Base-by-base conservation (phyloP, 1,140 invertebrate genomes). In the Camponotus pennsylvanicus region DNA sequence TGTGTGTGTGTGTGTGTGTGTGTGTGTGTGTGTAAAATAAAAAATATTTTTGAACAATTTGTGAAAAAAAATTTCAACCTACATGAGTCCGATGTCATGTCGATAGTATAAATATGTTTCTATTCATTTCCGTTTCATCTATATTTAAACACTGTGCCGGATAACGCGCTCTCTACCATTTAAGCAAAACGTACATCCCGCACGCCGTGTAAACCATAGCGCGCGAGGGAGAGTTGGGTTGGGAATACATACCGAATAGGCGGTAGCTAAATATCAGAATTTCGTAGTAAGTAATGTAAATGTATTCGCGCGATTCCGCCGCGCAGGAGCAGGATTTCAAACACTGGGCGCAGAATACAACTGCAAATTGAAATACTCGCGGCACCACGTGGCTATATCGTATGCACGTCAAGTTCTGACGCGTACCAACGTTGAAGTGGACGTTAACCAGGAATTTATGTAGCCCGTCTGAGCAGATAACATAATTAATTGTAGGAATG, bases 361-460 rank as follows among this genome's bases (percentile, higher is more conserved):
- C 64, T 90, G 83, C 75, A 90, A 92, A 92, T 91, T 90, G 90
- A 91, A 91, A 91, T 89, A 86, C 66, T 89, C 63, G 85, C 55
- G 66, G 76, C 18, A 45, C 55, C 34, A 59, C 59, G 79, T 73
- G 76, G 76, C 40, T 79, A 85, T 75, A 73, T 42, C 40, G 40
- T 83, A 13, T 63, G 32, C 40, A 76, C 67, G 45, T 59, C 84
- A 57, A 71, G 55, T 80, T 80, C 66, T 78, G 49, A 21, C 42
- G 37, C 57, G 57, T 77, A 83, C 69, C 69, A 83, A 83, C 57
- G 79, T 83, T 83, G 69, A 83, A 83, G 69, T 83, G 79, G 79
- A 83, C 79, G 79, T 83, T 83, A 83, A 83, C 79, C 79, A 83
- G 69, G 32, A 83, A 83, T 83, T 83, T 83, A 83, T 83, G 79